Evolutionary conservation across 1,140 invertebrate genomes (phyloP).

Genomic region (Procambarus clarkii): DNA sequence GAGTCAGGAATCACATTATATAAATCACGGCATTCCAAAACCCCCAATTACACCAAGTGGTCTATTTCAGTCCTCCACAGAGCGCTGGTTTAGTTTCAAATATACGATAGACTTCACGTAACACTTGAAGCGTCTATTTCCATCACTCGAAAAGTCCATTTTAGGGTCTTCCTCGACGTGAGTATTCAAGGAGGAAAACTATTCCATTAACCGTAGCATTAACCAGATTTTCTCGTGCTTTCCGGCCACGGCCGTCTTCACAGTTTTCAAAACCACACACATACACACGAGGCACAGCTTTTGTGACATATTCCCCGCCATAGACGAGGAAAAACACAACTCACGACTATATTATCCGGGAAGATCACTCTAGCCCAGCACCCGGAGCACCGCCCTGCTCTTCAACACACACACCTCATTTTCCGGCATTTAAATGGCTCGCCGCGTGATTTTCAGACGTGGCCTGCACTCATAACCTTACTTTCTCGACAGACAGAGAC

Average conservation of each 20-base stretch:
- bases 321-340: neutral
- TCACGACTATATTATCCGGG: neutral
- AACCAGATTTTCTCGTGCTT: neutral
- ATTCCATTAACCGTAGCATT: neutral
- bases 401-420: neutral
- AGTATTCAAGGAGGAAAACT: neutral
- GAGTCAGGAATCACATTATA: too few relatives aligned
- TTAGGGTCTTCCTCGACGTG: neutral
- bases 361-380: conserved; percentile 18
- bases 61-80: too few relatives aligned
- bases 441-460: conserved; percentile 11
- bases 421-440: neutral
- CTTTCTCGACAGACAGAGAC: neutral
- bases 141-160: neutral
- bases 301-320: neutral
- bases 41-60: too few relatives aligned
- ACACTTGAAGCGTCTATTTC: too few relatives aligned
- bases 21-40: too few relatives aligned
- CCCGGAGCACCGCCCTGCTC: neutral
- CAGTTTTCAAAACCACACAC: neutral
- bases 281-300: neutral
- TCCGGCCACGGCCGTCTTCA: neutral
- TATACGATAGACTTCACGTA: too few relatives aligned
- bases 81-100: too few relatives aligned
- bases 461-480: neutral